These are phyloP conservation scores for Fulmarus glacialis DNA, from an alignment of 2,113 vertebrate genomes.

Conservation along the genomic window DNA sequence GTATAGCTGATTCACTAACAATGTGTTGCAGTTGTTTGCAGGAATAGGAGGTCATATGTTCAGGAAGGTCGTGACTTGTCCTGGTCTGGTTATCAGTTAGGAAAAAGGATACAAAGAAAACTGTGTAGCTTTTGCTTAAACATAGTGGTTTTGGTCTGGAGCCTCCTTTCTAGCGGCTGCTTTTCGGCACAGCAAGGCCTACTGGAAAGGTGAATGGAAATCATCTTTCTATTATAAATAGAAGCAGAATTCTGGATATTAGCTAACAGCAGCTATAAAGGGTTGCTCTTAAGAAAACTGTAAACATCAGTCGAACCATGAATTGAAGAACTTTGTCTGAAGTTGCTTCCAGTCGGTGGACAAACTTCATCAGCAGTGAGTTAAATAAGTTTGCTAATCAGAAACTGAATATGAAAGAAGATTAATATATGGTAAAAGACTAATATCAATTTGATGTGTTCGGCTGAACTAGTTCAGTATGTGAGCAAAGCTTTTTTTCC, in stretches of 20 bases:
- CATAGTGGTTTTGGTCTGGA: not conserved
- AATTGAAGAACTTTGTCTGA: not conserved
- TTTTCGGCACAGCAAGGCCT: not conserved
- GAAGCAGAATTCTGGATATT: not conserved
- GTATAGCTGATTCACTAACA: slow-evolving; percentile 46
- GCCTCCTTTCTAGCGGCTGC: not conserved
- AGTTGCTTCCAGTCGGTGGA: not conserved
- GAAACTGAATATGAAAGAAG: not conserved
- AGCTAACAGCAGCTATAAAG: not conserved
- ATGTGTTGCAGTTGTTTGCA: not conserved
- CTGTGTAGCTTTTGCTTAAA: not conserved
- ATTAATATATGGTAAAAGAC: not conserved
- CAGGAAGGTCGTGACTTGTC: not conserved
- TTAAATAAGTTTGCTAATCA: not conserved
- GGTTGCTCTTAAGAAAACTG: not conserved
- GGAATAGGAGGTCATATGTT: not conserved
- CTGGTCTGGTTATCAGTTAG: not conserved
- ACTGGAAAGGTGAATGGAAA: not conserved
- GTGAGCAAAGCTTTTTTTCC: not conserved
- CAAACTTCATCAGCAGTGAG: not conserved
- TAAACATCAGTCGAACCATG: not conserved
- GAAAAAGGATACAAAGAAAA: not conserved
- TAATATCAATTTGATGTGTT: not conserved
- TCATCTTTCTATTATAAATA: not conserved
- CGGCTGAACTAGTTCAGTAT: not conserved